These are phyloP conservation scores for Botia kubotai DNA, from an alignment of 2,797 vertebrate genomes.

Conservation along the genomic window DNA sequence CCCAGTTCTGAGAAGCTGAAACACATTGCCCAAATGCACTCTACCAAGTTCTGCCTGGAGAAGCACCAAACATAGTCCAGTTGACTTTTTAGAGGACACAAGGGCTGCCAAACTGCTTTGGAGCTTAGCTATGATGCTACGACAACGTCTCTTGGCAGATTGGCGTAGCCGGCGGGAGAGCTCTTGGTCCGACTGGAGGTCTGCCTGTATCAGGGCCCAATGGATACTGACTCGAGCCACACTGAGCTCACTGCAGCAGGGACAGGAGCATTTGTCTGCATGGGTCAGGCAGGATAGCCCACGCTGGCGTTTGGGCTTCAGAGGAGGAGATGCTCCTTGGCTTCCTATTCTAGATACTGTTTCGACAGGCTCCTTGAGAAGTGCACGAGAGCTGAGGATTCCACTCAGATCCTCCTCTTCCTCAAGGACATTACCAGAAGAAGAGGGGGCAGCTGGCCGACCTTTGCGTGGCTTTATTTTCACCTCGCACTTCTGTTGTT, in stretches of 20 bases:
- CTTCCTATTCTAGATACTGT: constrained; percentile 51
- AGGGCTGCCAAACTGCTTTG: constrained; percentile 60
- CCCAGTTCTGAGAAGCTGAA: constrained; percentile 65
- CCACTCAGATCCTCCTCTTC: constrained; percentile 75
- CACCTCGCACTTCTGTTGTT: constrained; percentile 67
- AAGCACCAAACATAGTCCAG: constrained; percentile 45
- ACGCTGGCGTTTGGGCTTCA: constrained; percentile 72
- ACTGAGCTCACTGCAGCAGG: constrained; percentile 82
- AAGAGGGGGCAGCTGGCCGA: constrained; percentile 51
- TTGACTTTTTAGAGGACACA: constrained; percentile 46
- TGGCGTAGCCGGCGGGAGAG: constrained; percentile 71
- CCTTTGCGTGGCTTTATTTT: constrained; percentile 84
- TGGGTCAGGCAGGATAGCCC: constrained; percentile 81
- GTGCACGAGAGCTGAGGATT: constrained; percentile 78
- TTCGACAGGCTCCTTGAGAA: constrained; percentile 71
- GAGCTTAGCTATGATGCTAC: constrained; percentile 67
- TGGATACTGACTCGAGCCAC: constrained; percentile 80
- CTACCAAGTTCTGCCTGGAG: constrained; percentile 79
- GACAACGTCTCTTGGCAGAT: constrained; percentile 74
- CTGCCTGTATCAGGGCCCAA: constrained; percentile 82
- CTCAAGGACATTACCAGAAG: constrained; percentile 51
- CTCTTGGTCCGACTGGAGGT: constrained; percentile 70
- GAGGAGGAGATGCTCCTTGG: constrained; percentile 76
- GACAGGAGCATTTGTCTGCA: constrained; percentile 75
- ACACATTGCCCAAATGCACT: constrained; percentile 78